Evolutionary conservation across 2,113 vertebrate genomes (phyloP).

Genomic region (Mus spicilegus): DNA sequence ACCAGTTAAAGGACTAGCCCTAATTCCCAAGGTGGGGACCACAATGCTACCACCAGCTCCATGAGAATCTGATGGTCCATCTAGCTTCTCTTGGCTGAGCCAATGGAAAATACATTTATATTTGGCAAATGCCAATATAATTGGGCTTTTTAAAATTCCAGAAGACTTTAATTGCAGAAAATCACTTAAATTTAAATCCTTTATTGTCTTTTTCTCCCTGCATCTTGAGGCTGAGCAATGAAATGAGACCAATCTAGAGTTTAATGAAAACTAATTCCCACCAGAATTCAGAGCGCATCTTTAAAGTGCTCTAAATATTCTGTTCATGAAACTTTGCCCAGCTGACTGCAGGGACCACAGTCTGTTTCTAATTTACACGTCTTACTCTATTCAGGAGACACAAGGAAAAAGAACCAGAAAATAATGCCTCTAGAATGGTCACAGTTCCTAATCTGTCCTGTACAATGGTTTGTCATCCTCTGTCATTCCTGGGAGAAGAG

Average conservation of each 20-base stretch:
- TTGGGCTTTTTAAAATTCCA: slow-evolving; percentile 76
- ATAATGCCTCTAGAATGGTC: background rate
- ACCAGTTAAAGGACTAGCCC: background rate
- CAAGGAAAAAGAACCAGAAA: slow-evolving; percentile 55
- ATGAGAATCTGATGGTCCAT: background rate
- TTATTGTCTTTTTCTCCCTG: slow-evolving; percentile 49
- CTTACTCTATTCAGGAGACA: slow-evolving; percentile 23
- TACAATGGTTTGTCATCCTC: background rate
- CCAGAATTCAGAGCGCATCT: slow-evolving; percentile 52
- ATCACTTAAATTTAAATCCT: slow-evolving; percentile 74
- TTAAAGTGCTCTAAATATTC: slow-evolving; percentile 49
- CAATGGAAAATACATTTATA: slow-evolving; percentile 80
- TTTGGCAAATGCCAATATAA: slow-evolving; percentile 64
- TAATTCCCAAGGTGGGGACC: background rate
- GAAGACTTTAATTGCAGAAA: slow-evolving; percentile 79
- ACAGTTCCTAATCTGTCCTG: background rate
- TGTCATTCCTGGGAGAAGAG: background rate
- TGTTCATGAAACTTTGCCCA: slow-evolving; percentile 3
- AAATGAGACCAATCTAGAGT: slow-evolving; percentile 69
- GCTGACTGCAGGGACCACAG: background rate
- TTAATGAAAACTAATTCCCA: slow-evolving; percentile 71
- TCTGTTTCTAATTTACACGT: slow-evolving; percentile 71
- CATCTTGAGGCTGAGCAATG: slow-evolving; percentile 65
- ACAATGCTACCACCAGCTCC: background rate
- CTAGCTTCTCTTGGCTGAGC: slow-evolving; percentile 57